Evolutionary conservation across 1,140 invertebrate genomes (phyloP).

Genomic region (Drosophila pseudoananassae): DNA sequence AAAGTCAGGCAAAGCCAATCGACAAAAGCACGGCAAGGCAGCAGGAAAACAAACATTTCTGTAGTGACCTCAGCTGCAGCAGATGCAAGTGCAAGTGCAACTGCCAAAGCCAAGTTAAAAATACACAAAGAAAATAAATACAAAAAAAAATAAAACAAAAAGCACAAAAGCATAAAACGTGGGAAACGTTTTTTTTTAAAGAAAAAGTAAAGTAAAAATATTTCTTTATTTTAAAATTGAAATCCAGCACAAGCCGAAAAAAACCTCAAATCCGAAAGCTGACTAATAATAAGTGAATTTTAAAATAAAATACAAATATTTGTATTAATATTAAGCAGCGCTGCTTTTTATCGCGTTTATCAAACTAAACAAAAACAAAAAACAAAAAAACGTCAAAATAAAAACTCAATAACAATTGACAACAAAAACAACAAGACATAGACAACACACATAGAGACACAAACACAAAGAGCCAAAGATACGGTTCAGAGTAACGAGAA

Average conservation of each 20-base stretch:
- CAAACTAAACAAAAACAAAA: slow-evolving; percentile 24
- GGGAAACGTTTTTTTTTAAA: too few relatives aligned
- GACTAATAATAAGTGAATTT: not conserved
- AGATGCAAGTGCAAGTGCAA: slow-evolving; percentile 42
- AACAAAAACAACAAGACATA: slow-evolving; percentile 23
- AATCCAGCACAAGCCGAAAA: not conserved
- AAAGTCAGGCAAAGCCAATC: slow-evolving; percentile 6
- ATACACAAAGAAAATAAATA: slow-evolving; percentile 42
- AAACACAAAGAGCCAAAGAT: too few relatives aligned
- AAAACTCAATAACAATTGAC: slow-evolving; percentile 53
- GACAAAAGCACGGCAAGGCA: slow-evolving; percentile 15
- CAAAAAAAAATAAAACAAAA: slow-evolving; percentile 13
- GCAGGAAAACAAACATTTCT: slow-evolving; percentile 46
- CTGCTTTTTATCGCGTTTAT: slow-evolving; percentile 47
- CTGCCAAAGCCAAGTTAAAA: slow-evolving; percentile 32
- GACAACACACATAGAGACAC: not conserved
- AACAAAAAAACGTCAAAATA: slow-evolving; percentile 19
- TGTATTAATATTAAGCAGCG: slow-evolving; percentile 22
- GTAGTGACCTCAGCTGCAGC: slow-evolving; percentile 40
- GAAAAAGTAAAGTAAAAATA: too few relatives aligned
- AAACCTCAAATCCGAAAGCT: slow-evolving; percentile 1
- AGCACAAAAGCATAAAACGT: slow-evolving; percentile 16
- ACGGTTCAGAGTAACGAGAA: not conserved
- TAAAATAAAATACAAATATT: slow-evolving; percentile 21
- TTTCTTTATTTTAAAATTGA: not conserved